Evolutionary conservation across 2,888 invertebrate species (phyloP).

Genomic region (Ornithoptera alexandrae): DNA sequence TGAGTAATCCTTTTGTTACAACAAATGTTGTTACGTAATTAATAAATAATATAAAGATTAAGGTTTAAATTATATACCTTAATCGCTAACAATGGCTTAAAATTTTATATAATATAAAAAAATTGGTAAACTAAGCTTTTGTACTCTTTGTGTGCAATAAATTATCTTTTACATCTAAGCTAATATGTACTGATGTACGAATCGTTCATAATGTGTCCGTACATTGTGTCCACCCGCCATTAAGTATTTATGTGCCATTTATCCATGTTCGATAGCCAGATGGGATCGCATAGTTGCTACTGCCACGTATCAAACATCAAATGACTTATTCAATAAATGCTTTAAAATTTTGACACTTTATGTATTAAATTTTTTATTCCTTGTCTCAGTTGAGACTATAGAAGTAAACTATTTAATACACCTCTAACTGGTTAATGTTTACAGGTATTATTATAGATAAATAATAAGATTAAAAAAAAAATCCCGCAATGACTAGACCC

Average conservation of each 20-base stretch:
- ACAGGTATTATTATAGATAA: no score
- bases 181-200: background rate
- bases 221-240: slow-evolving; percentile 5
- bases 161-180: background rate
- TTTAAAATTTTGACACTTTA: background rate
- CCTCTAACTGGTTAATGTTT: no score
- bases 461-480: no score
- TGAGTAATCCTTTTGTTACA: no score
- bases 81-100: no score
- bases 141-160: no score
- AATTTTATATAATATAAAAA: no score
- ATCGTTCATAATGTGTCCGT: background rate
- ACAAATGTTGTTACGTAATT: no score
- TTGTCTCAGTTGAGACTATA: background rate
- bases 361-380: background rate
- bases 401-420: background rate
- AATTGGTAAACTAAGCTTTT: no score
- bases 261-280: slow-evolving; percentile 13
- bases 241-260: slow-evolving; percentile 21
- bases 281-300: slow-evolving; percentile 15
- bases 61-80: no score
- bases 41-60: no score
- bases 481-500: no score
- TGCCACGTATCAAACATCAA: slow-evolving; percentile 12
- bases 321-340: background rate